phyloP scores from a whole-genome alignment of 2,113 vertebrate genomes.

The Pseudorasbora parva region DNA sequence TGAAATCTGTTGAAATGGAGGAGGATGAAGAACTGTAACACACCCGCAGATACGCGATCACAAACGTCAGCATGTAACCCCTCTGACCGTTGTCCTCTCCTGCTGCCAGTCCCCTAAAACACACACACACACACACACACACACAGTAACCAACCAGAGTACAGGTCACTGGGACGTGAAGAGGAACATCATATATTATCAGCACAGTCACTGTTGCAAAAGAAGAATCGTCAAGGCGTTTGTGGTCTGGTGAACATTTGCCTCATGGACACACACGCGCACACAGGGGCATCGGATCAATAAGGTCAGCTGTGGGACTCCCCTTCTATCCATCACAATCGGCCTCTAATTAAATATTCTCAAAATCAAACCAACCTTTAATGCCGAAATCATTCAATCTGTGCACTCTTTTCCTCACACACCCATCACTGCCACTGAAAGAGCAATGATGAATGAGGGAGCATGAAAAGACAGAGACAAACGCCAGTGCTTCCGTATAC shows the following conservation, averaged over 20 bases:
- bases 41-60: conserved; percentile 98
- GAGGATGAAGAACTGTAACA: conserved; percentile 63
- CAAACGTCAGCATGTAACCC: conserved; percentile 98
- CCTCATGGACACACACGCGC: neutral
- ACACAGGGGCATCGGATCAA: conserved; percentile 64
- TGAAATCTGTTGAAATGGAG: neutral
- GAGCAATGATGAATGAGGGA: conserved; percentile 49
- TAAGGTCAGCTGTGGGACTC: conserved; percentile 67
- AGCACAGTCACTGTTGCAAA: neutral
- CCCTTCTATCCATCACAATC: conserved; percentile 75
- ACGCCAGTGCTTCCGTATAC: conserved; percentile 43
- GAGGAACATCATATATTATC: conserved; percentile 10
- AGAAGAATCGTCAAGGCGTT: neutral
- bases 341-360: conserved; percentile 74
- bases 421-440: conserved; percentile 24
- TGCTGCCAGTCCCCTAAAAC: conserved; percentile 91
- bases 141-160: neutral
- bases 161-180: neutral
- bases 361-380: conserved; percentile 77
- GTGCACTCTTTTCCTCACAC: neutral
- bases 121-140: conserved; percentile 45
- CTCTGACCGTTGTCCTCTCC: conserved; percentile 99
- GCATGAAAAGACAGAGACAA: conserved; percentile 41
- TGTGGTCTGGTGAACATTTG: neutral
- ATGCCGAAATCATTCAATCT: conserved; percentile 37